Percentiles rank a stretch among this genome's conserved stretches.
Evolutionary conservation across 1,140 invertebrate genomes (phyloP).

Genomic region (Cherax quadricarinatus): DNA sequence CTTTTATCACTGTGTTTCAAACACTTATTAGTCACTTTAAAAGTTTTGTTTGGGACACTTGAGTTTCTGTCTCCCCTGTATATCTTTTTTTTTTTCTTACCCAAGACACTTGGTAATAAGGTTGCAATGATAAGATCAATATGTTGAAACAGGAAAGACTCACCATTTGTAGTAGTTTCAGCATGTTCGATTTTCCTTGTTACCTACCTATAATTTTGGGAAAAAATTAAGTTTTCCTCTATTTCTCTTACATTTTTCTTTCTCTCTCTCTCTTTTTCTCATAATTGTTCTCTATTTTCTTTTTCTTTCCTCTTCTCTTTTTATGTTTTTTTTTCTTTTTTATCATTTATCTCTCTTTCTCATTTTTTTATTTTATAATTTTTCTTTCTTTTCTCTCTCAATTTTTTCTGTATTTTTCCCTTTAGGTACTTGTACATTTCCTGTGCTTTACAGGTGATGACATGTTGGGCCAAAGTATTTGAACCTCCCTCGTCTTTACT

Average conservation of each 20-base stretch:
- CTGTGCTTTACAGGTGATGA: slow-evolving; percentile 17
- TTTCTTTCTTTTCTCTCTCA: too few relatives aligned
- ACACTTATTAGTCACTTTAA: slow-evolving; percentile 56
- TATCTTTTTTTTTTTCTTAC: slow-evolving; percentile 38
- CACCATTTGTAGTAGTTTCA: neutral
- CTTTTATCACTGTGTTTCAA: slow-evolving; percentile 64
- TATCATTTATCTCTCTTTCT: neutral
- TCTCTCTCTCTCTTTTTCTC: too few relatives aligned
- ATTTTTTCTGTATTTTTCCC: too few relatives aligned
- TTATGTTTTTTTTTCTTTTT: neutral
- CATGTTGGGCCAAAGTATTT: slow-evolving; percentile 40
- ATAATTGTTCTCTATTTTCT: too few relatives aligned
- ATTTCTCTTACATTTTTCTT: neutral
- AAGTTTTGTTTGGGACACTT: slow-evolving; percentile 51
- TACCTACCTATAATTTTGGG: neutral
- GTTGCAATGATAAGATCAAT: slow-evolving; percentile 19
- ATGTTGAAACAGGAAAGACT: neutral
- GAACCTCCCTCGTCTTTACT: slow-evolving; percentile 20
- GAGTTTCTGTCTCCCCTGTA: slow-evolving; percentile 30
- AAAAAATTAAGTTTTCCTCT: neutral
- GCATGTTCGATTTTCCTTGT: neutral
- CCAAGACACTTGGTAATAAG: neutral
- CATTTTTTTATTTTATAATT: neutral
- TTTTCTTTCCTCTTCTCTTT: too few relatives aligned
- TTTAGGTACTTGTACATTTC: neutral